These are phyloP conservation scores for Tenrec ecaudatus DNA, from an alignment of 2,113 vertebrate species.

Conservation along the genomic window DNA sequence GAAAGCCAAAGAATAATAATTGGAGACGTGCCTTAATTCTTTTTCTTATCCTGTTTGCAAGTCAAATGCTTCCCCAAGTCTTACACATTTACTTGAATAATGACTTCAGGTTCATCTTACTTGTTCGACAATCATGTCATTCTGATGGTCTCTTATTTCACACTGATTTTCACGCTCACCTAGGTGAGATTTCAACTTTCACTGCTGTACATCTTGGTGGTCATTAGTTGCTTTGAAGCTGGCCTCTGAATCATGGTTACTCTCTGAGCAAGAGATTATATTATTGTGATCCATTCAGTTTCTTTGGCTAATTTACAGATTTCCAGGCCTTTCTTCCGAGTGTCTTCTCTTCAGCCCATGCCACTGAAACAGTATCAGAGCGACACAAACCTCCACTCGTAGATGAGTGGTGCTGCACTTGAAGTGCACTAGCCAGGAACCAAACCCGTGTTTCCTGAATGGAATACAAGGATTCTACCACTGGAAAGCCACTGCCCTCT, in stretches of 20 bases:
- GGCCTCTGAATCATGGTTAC: not conserved
- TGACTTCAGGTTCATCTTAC: not conserved
- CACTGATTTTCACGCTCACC: not conserved
- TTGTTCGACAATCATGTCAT: not conserved
- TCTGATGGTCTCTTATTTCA: not conserved
- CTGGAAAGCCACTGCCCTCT: not conserved
- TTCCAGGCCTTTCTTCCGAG: not conserved
- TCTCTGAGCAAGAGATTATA: not conserved
- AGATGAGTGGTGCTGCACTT: not conserved
- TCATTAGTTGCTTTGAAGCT: not conserved
- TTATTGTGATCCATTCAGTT: not conserved
- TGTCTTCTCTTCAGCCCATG: not conserved
- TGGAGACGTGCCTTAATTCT: not conserved
- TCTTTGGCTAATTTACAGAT: not conserved
- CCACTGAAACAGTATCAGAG: not conserved
- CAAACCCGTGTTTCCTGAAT: not conserved
- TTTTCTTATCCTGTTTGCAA: not conserved
- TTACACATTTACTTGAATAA: not conserved
- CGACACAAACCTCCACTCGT: not conserved
- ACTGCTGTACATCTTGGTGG: not conserved
- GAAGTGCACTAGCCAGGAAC: not conserved
- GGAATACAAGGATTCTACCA: not conserved
- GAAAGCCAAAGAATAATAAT: not conserved
- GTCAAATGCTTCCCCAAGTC: not conserved
- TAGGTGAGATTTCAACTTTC: not conserved